A percentile compares a stretch with the other conserved stretches of the same genome.
phyloP scores from a whole-genome alignment of 2,888 invertebrate genomes.

The Parthenolecanium corni region DNA sequence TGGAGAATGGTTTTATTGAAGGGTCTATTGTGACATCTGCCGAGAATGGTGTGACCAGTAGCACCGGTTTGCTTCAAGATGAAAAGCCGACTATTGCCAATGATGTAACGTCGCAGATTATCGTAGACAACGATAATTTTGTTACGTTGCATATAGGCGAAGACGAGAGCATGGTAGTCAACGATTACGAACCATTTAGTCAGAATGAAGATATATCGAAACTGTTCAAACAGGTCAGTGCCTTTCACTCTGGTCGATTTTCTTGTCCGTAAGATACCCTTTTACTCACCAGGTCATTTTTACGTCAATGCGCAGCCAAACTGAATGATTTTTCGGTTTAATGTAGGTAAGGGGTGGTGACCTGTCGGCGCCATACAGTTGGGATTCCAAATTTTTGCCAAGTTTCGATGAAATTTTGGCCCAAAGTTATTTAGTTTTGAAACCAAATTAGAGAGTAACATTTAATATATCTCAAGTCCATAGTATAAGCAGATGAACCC shows the following conservation, averaged over 20 bases:
- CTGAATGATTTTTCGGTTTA: no score
- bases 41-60: conserved; percentile 7
- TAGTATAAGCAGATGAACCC: no score
- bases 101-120: not conserved
- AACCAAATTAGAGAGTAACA: no score
- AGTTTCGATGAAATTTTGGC: no score
- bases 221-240: conserved; percentile 23
- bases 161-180: conserved; percentile 7
- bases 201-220: conserved; percentile 26
- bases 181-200: conserved; percentile 12
- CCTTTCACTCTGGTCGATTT: not conserved
- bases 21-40: conserved; percentile 18
- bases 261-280: no score
- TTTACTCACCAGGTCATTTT: no score
- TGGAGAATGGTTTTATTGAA: conserved; percentile 21
- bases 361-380: no score
- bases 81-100: not conserved
- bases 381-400: no score
- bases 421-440: no score
- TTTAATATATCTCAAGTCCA: no score
- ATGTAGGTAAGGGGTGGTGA: no score
- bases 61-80: not conserved
- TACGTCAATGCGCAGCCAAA: no score
- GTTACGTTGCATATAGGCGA: conserved; percentile 21
- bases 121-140: conserved; percentile 16